Percentiles rank a stretch among this genome's conserved stretches.
Evolutionary conservation across 2,797 vertebrate species (phyloP).

Genomic region (Catharus ustulatus): DNA sequence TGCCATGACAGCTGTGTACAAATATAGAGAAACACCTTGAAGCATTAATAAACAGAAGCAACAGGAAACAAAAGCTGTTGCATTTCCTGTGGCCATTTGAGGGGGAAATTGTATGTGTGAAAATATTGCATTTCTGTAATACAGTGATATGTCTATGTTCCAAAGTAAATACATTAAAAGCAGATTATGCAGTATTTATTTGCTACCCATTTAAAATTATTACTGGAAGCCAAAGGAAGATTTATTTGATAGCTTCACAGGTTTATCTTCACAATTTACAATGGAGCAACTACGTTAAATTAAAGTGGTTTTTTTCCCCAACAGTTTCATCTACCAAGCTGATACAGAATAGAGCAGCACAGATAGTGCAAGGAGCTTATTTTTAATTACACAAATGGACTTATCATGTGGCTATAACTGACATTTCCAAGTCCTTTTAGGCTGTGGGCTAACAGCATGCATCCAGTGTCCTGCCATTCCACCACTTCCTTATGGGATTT

Average conservation of each 20-base stretch:
- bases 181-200: background rate
- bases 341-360: background rate
- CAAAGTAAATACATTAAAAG: background rate
- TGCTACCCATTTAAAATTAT: background rate
- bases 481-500: background rate
- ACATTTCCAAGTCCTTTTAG: background rate
- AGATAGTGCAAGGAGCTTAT: background rate
- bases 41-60: background rate
- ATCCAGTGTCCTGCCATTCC: background rate
- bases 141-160: background rate
- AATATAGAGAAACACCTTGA: background rate
- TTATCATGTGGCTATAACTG: background rate
- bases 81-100: background rate
- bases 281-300: background rate
- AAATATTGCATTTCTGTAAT: background rate
- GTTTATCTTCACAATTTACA: background rate
- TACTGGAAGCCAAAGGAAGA: background rate
- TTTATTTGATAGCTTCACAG: background rate
- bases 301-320: fast-evolving
- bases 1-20: background rate
- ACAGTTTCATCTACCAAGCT: background rate
- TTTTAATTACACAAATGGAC: background rate
- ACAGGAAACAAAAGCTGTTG: background rate
- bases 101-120: background rate
- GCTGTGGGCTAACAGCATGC: background rate